phyloP scores from a whole-genome alignment of 2,888 invertebrate genomes.

The Andrena praecox region DNA sequence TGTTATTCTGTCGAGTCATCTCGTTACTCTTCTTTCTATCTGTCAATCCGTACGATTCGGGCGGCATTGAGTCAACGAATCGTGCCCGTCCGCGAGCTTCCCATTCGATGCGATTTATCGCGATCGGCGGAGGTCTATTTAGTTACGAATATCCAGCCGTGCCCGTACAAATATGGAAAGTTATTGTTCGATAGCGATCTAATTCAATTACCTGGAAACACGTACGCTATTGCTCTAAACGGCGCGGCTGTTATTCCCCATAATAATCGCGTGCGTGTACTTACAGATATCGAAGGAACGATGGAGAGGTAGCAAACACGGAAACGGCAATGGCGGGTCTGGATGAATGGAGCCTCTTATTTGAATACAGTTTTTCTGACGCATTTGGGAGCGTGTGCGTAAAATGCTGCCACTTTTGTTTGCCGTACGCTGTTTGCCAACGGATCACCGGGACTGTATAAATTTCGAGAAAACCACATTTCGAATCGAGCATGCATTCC shows the following conservation, averaged over 20 bases:
- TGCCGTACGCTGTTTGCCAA: too few species aligned
- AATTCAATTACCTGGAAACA: slow-evolving; percentile 39
- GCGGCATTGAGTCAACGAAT: slow-evolving; percentile 15
- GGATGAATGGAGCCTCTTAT: neutral
- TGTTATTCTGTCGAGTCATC: slow-evolving; percentile 58
- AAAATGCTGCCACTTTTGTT: too few species aligned
- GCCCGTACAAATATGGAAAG: slow-evolving; percentile 19
- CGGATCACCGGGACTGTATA: too few species aligned
- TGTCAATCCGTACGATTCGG: slow-evolving; percentile 25
- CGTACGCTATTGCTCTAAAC: slow-evolving; percentile 41
- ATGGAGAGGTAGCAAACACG: neutral
- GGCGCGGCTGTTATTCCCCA: slow-evolving; percentile 8
- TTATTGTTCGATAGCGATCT: slow-evolving; percentile 47
- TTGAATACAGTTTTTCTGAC: neutral
- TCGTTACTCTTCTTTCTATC: slow-evolving; percentile 48
- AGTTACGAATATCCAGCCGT: slow-evolving; percentile 1
- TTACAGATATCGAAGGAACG: neutral
- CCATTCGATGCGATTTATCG: slow-evolving; percentile 14
- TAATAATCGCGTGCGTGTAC: slow-evolving; percentile 18
- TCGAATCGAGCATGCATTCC: too few species aligned
- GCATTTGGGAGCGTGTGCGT: too few species aligned
- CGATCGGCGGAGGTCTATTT: slow-evolving; percentile 20
- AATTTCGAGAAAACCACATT: too few species aligned
- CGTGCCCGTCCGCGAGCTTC: neutral
- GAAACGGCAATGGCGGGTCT: neutral